A percentile compares a stretch with the other conserved stretches of the same genome.
Evolutionary conservation across 53 echinoderm and acorn worm species (phyloP).

Genomic region (Pentamera pediparva): DNA sequence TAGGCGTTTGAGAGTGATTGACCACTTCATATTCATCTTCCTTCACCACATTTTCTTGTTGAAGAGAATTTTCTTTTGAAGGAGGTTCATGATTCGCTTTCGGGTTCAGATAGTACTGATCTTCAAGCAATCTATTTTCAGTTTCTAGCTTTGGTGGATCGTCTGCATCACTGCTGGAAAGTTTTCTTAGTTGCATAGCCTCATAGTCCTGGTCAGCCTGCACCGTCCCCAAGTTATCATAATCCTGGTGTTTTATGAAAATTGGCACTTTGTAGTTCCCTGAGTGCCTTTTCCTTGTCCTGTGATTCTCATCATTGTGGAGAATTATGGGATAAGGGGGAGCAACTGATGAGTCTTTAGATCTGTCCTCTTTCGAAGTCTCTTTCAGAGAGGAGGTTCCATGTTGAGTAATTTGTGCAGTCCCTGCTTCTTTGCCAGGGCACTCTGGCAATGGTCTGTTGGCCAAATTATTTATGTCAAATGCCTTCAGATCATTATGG

Average conservation of each 20-base stretch:
- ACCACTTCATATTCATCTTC: conserved; percentile 30
- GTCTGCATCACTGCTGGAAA: neutral
- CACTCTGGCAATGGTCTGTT: conserved; percentile 16
- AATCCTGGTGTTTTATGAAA: conserved; percentile 65
- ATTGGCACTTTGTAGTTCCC: conserved; percentile 90
- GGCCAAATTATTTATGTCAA: neutral
- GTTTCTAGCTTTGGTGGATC: neutral
- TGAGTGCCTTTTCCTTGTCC: conserved; percentile 60
- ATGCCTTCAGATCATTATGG: neutral
- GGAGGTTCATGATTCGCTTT: conserved; percentile 18
- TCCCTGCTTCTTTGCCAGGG: conserved; percentile 12
- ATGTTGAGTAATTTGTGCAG: conserved; percentile 36
- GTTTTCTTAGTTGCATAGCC: conserved; percentile 8
- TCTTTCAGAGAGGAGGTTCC: conserved; percentile 22
- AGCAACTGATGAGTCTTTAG: conserved; percentile 23
- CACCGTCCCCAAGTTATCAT: conserved; percentile 57
- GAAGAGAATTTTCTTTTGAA: neutral
- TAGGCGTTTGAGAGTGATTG: neutral
- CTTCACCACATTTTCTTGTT: neutral
- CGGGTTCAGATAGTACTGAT: conserved; percentile 25
- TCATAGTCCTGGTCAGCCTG: conserved; percentile 47
- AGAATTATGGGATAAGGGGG: conserved; percentile 70
- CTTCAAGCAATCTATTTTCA: too few species aligned
- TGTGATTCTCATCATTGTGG: conserved; percentile 26
- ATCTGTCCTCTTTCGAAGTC: conserved; percentile 10